Percentiles rank a stretch among this genome's conserved stretches.
These are phyloP conservation scores for Epinotia ramella DNA, from an alignment of 2,888 invertebrate genomes.

Conservation along the genomic window DNA sequence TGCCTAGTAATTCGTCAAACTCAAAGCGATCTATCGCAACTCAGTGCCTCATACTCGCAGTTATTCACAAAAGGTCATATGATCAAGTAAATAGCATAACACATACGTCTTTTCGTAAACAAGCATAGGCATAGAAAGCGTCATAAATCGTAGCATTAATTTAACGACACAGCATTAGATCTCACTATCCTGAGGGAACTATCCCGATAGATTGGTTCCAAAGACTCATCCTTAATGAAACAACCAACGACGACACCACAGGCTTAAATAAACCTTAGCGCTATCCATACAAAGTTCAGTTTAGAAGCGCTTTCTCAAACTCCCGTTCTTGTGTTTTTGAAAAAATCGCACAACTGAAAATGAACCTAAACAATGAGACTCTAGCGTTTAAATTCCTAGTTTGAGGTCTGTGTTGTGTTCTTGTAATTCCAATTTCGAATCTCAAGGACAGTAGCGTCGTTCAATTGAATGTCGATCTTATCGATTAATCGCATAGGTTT, in stretches of 20 bases:
- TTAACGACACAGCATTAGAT: conserved; percentile 83
- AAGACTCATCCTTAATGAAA: conserved; percentile 52
- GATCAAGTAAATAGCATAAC: too few relatives aligned
- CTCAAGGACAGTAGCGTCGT: conserved; percentile 46
- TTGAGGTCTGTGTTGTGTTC: not conserved
- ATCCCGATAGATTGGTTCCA: conserved; percentile 86
- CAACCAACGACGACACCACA: conserved; percentile 24
- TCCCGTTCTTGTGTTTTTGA: conserved; percentile 15
- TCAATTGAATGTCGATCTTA: conserved; percentile 64
- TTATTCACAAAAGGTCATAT: not conserved
- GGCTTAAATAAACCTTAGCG: conserved; percentile 30
- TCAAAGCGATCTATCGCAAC: conserved; percentile 61
- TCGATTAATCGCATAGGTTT: conserved; percentile 58
- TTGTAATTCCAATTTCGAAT: conserved; percentile 31
- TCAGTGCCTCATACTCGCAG: conserved; percentile 31
- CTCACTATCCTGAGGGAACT: conserved; percentile 84
- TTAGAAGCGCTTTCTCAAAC: conserved; percentile 20
- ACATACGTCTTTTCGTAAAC: not conserved
- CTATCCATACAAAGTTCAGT: conserved; percentile 32
- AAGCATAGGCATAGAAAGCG: conserved; percentile 62
- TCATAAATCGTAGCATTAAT: conserved; percentile 84
- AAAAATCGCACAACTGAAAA: conserved; percentile 57
- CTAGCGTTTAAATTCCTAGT: conserved; percentile 23
- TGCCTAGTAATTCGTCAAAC: conserved; percentile 63
- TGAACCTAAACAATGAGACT: conserved; percentile 8